Conservation (phyloP, 2,888 invertebrate species). For the Drosophila siamana region DNA sequence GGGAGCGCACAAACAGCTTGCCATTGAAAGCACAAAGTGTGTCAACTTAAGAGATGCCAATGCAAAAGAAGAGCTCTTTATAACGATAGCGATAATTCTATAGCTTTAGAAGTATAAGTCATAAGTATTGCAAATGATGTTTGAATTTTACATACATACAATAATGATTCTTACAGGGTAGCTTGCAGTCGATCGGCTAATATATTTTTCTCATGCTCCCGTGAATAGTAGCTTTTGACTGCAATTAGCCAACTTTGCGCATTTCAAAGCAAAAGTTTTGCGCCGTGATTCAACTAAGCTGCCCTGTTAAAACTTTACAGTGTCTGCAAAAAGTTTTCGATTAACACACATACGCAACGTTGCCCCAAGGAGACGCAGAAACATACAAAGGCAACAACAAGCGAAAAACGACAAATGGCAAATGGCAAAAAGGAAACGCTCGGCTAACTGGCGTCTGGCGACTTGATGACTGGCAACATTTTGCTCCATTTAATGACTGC, state of each 20-base stretch:
- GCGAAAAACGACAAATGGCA: background rate
- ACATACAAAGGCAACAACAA: background rate
- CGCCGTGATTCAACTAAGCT: conserved; percentile 18
- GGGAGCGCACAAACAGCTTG: background rate
- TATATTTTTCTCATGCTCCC: no score
- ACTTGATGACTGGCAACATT: conserved; percentile 40
- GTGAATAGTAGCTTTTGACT: conserved; percentile 16
- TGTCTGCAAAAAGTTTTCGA: conserved; percentile 13
- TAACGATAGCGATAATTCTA: no score
- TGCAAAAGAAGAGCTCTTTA: no score
- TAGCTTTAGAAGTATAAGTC: no score
- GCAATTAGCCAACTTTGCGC: conserved; percentile 35
- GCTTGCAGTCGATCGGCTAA: background rate
- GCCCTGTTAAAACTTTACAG: conserved; percentile 45
- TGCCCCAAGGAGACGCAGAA: background rate
- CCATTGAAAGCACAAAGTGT: background rate
- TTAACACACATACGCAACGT: conserved; percentile 51
- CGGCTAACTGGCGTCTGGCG: conserved; percentile 10
- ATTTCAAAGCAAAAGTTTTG: conserved; percentile 18
- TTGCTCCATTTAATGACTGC: conserved; percentile 31
- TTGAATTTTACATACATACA: no score
- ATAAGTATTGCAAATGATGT: no score
- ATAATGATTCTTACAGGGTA: conserved; percentile 1
- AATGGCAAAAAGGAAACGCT: conserved; percentile 3
- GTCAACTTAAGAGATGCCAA: background rate